Evolutionary conservation across 1,140 invertebrate genomes (phyloP), one percentile per base, ranked within the genome.

Genomic region (Globodera ellingtonae): DNA sequence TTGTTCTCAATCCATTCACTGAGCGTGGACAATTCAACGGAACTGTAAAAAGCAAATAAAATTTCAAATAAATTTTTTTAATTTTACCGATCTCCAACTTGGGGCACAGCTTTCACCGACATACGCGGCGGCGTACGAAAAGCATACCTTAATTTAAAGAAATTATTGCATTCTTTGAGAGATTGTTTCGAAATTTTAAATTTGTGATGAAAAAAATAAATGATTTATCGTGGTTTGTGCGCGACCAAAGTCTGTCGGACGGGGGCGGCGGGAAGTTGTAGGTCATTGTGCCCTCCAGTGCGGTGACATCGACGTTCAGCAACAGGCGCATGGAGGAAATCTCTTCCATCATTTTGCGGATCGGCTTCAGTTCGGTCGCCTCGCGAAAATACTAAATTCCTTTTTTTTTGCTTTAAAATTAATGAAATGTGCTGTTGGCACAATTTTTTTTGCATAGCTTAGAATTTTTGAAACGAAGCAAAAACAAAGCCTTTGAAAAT

Each of bases 201-300:
- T 10, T 69, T 69, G n/a, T 69, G 10, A 13, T 69, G n/a, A 0
- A 24, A 69, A 69, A 44, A 69, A 44, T 44, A 18, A 69, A 24
- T 69, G 3, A 44, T 21, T 69, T 35, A 3, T 35, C n/a, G 66
- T 18, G 10, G n/a, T 10, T 69, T 24, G 66, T 69, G 8, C 35
- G n/a, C 9, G 76, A 66, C 97, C 97, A 98, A 3, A 98, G 85
- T 72, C 96, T 91, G 91, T 98, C 95, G 65, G 94, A 93, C 0
- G 96, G 96, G 65, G 95, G 94, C 46, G 95, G 94, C 50, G 96
- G 95, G 85, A 98, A 92, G 90, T 98, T 98, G n/a, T 98, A 80
- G 2, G 94, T 93, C 66, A 97, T 90, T 21, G 93, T 93, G 0
- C 96, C 96, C 83, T 93, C 93, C 79, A 98, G 89, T 44, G 92